A percentile compares a stretch with the other conserved stretches of the same genome.
Evolutionary conservation across 2,888 invertebrate species (phyloP).

Genomic region (Himalopsyche tibetana): DNA sequence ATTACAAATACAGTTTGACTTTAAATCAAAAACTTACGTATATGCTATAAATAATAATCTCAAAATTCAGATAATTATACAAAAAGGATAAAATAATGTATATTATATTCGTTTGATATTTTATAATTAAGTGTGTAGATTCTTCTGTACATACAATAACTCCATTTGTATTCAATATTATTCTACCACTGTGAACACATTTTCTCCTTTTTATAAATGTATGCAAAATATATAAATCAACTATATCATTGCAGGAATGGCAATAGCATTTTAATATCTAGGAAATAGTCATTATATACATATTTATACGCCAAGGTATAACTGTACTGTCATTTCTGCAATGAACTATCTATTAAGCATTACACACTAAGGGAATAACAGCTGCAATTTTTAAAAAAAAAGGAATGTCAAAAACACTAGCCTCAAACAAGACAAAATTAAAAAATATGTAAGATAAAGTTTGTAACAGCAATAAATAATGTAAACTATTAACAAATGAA

Average conservation of each 20-base stretch:
- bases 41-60: background rate
- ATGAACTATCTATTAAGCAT: background rate
- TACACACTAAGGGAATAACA: conserved; percentile 20
- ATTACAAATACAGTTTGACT: background rate
- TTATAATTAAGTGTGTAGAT: too few species aligned
- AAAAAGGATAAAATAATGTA: conserved; percentile 22
- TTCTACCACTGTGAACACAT: background rate
- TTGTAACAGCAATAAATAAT: conserved; percentile 58
- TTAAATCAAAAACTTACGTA: background rate
- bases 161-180: too few species aligned
- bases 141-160: too few species aligned
- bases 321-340: background rate
- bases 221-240: background rate
- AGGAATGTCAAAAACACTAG: conserved; percentile 56
- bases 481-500: conserved; percentile 47
- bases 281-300: background rate
- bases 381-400: conserved; percentile 49
- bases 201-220: background rate
- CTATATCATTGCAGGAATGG: background rate
- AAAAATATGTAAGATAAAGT: conserved; percentile 47
- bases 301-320: too few species aligned
- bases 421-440: conserved; percentile 44
- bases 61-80: background rate
- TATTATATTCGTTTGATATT: too few species aligned
- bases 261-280: background rate